These are phyloP conservation scores for Junco hyemalis DNA, from an alignment of 2,113 vertebrate genomes.

Conservation along the genomic window DNA sequence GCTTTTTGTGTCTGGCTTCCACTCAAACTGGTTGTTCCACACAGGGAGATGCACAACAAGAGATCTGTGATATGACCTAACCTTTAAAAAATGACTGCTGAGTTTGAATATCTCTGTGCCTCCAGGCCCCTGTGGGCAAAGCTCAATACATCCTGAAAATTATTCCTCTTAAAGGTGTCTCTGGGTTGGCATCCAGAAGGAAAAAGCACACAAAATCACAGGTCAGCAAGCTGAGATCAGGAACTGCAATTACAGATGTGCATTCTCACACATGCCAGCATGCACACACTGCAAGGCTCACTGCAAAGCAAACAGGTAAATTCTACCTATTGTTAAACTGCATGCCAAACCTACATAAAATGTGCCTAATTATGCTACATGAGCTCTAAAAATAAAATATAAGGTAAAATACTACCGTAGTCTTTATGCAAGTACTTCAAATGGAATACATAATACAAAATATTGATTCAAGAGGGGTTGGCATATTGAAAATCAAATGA, in stretches of 20 bases:
- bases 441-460: slow-evolving; percentile 55
- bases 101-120: not conserved
- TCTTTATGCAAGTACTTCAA: slow-evolving; percentile 31
- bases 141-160: not conserved
- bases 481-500: slow-evolving; percentile 65
- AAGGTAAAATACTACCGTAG: not conserved
- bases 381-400: slow-evolving; percentile 43
- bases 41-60: not conserved
- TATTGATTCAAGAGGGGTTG: slow-evolving; percentile 59
- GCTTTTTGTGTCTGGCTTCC: not conserved
- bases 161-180: not conserved
- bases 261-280: not conserved
- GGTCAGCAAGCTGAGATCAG: not conserved
- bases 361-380: not conserved
- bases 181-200: not conserved
- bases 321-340: not conserved
- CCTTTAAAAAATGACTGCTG: slow-evolving; percentile 11
- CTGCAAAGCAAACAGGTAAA: not conserved
- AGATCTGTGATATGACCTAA: not conserved
- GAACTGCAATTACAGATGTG: not conserved
- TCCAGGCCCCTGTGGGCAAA: not conserved
- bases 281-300: not conserved
- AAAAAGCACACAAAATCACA: not conserved
- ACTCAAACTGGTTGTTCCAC: not conserved
- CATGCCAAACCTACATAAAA: not conserved